Percentiles rank a stretch among this genome's conserved stretches.
Conservation (phyloP, 2,797 vertebrate species). For the Meriones psammophilus region DNA sequence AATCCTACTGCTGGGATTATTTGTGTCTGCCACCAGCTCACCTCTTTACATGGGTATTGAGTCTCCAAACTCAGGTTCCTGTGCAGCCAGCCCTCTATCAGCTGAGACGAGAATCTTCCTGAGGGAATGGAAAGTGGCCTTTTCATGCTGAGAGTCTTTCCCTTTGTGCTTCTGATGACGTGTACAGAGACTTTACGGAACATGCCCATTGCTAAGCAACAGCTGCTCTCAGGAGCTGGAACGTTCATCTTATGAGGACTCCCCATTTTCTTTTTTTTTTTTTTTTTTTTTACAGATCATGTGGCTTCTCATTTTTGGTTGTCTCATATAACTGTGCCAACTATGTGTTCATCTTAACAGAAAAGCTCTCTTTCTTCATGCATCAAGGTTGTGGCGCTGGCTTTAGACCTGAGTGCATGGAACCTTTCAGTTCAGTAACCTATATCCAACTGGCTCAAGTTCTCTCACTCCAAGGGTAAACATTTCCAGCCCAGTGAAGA, state of each 20-base stretch:
- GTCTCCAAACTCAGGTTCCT: background rate
- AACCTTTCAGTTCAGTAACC: background rate
- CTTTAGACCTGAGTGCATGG: background rate
- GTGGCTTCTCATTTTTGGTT: background rate
- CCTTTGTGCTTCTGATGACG: background rate
- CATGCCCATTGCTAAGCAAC: background rate
- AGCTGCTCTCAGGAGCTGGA: background rate
- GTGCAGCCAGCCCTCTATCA: no score
- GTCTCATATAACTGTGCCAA: background rate
- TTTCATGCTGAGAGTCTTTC: background rate
- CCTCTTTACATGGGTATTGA: background rate
- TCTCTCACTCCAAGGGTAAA: conserved; percentile 2
- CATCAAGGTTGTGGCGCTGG: background rate
- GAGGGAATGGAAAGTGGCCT: background rate
- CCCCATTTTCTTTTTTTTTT: no score
- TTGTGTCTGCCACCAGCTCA: no score
- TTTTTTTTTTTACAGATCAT: background rate
- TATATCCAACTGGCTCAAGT: background rate
- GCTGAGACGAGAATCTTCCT: background rate
- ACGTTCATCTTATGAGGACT: background rate
- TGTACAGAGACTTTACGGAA: background rate
- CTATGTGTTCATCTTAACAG: background rate
- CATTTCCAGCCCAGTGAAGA: background rate
- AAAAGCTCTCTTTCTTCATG: background rate
- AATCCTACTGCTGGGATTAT: background rate